Evolutionary conservation across 2,113 vertebrate species (phyloP), one percentile per base, ranked within the genome.

Genomic region (Gymnobelideus leadbeateri): DNA sequence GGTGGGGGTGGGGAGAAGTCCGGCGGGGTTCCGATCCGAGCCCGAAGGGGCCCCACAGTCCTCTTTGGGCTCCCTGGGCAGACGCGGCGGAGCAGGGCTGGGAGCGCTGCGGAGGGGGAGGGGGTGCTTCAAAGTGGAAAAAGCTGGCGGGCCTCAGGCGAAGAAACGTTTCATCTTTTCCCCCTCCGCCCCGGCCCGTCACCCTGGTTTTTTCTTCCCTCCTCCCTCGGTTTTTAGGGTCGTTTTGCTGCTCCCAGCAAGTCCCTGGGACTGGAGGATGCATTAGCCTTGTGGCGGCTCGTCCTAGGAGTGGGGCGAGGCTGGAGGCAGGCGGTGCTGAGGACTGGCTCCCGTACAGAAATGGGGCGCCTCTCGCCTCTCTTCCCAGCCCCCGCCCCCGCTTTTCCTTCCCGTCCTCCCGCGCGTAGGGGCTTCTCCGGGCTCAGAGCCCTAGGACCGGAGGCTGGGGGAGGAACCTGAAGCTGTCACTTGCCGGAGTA

Each of bases 401-500:
- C 26, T 49, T 90, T 51, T 51, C 89, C 89, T 25, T 3, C 49
- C 23, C 25, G 26, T 26, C 54, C 54, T 54, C 53, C 53, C 53
- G 52, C 14, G 14, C 14, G n/a, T 23, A 47, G 24, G 49, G 1
- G 46, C 37, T 43, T 94, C 52, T 25, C 49, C 0, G 31, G 11
- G 43, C 1, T 57, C 68, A 19, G 9, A 37, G 16, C n/a, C 68
- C 68, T 3, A 8, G 68, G 19, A n/a, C 37, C 23, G 37, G n/a
- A n/a, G n/a, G 77, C 28, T 93, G 93, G 93, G 28, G 9, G 91
- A 91, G 61, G 61, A n/a, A 77, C 61, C 61, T 19, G 23, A 84
- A 84, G 1, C 68, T 84, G 68, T 84, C 68, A n/a, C 37, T n/a
- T 77, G 37, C 37, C 68, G 1, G 6, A 0, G 16, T 77, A 16